Evolutionary conservation across 2,797 vertebrate genomes (phyloP).

Genomic region (Melanotaenia nigrans): DNA sequence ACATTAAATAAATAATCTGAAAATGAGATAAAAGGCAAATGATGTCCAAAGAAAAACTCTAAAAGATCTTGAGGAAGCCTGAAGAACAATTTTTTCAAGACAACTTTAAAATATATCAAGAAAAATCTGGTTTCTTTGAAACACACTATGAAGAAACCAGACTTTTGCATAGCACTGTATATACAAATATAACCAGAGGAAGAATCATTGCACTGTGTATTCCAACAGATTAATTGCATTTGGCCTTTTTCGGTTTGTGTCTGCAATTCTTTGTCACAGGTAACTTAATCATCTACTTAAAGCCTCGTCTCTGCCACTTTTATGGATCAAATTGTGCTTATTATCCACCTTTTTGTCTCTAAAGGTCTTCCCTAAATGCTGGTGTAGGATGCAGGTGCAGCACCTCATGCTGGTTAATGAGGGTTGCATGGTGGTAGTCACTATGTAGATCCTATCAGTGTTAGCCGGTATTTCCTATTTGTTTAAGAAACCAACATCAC

Average conservation of each 20-base stretch:
- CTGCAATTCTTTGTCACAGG: background rate
- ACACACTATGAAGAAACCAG: too few relatives aligned
- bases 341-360: conserved; percentile 4
- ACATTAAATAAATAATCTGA: too few relatives aligned
- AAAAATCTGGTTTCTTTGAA: too few relatives aligned
- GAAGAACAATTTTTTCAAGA: too few relatives aligned
- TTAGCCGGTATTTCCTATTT: conserved; percentile 13
- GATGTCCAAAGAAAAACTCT: too few relatives aligned
- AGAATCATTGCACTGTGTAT: too few relatives aligned
- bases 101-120: too few relatives aligned
- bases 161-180: too few relatives aligned
- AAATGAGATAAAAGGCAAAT: too few relatives aligned
- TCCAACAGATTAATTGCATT: background rate
- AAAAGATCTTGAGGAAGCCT: too few relatives aligned
- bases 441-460: conserved; percentile 60
- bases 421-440: conserved; percentile 56
- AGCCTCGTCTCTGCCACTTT: conserved; percentile 8
- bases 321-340: conserved; percentile 15
- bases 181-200: too few relatives aligned
- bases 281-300: conserved; percentile 4
- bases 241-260: background rate
- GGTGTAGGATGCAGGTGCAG: conserved; percentile 62
- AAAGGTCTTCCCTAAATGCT: conserved; percentile 31
- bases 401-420: conserved; percentile 68
- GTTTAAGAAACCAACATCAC: conserved; percentile 32